phyloP scores from a whole-genome alignment of 2,797 vertebrate genomes.

The Dallia pectoralis region DNA sequence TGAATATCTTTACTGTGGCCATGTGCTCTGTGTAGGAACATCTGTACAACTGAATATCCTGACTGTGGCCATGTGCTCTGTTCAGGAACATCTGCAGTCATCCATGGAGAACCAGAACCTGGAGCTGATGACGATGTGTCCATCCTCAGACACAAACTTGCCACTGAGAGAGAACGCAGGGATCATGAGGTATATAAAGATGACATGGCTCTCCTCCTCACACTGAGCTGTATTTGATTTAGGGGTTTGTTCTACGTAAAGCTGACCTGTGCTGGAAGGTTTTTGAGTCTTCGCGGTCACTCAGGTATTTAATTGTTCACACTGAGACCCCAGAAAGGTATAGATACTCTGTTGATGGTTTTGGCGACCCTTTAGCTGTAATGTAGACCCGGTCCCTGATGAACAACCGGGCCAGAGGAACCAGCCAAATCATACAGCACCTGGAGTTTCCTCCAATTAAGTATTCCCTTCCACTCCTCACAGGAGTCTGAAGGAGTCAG shows the following conservation, averaged over 20 bases:
- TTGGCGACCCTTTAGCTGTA: constrained; percentile 30
- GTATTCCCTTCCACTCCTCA: not conserved
- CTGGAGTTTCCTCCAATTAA: constrained; percentile 68
- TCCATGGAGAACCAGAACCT: constrained; percentile 93
- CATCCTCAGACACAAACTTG: constrained; percentile 89
- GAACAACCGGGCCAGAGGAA: constrained; percentile 38
- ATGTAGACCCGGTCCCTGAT: constrained; percentile 33
- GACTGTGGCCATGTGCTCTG: not conserved
- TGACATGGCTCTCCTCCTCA: not conserved
- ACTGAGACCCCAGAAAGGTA: not conserved
- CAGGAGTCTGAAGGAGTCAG: constrained; percentile 35
- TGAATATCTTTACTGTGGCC: too few species aligned
- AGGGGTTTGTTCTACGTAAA: constrained; percentile 28
- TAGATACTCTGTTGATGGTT: constrained; percentile 44
- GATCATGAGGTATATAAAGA: constrained; percentile 79
- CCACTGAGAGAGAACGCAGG: constrained; percentile 82
- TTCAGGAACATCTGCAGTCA: constrained; percentile 88
- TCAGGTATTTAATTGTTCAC: constrained; percentile 46
- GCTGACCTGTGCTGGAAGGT: constrained; percentile 14
- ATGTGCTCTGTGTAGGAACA: too few species aligned
- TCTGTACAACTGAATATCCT: too few species aligned
- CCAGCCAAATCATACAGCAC: constrained; percentile 31
- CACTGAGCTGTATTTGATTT: constrained; percentile 4
- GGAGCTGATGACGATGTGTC: constrained; percentile 93
- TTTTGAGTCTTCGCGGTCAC: constrained; percentile 41